phyloP scores from a whole-genome alignment of 2,797 vertebrate species.

The Gymnopithys bicolor region DNA sequence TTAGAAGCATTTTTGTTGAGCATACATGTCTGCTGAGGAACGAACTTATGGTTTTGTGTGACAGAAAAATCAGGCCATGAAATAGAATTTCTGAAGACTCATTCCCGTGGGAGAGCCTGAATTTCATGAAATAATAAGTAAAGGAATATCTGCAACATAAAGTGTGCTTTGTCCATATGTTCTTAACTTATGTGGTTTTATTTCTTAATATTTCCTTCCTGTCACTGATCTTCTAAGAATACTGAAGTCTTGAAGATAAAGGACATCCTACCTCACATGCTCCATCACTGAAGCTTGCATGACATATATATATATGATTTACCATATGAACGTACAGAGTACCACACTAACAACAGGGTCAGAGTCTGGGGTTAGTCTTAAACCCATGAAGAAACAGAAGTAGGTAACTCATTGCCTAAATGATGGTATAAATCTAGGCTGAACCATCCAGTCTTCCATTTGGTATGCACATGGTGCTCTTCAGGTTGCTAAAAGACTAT shows the following conservation, averaged over 20 bases:
- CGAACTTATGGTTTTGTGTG: neutral
- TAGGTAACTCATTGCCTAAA: neutral
- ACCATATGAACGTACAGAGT: neutral
- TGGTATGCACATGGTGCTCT: neutral
- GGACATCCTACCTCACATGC: neutral
- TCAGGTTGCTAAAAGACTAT: neutral
- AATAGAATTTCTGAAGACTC: neutral
- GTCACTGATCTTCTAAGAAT: neutral
- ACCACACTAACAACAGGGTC: neutral
- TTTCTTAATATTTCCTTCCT: neutral
- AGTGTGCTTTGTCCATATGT: neutral
- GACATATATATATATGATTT: neutral
- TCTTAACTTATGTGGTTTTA: neutral
- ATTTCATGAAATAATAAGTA: neutral
- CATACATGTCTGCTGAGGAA: neutral
- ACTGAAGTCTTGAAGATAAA: neutral
- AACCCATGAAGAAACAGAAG: neutral
- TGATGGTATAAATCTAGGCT: rapidly evolving
- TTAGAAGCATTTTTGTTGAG: neutral
- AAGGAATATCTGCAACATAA: neutral
- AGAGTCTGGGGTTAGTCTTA: rapidly evolving
- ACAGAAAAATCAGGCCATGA: neutral
- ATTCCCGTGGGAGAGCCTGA: neutral
- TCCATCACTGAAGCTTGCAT: neutral
- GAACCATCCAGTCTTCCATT: neutral